A percentile compares a stretch with the other conserved stretches of the same genome.
Conservation (phyloP, 1,140 invertebrate genomes). For the Battus philenor region DNA sequence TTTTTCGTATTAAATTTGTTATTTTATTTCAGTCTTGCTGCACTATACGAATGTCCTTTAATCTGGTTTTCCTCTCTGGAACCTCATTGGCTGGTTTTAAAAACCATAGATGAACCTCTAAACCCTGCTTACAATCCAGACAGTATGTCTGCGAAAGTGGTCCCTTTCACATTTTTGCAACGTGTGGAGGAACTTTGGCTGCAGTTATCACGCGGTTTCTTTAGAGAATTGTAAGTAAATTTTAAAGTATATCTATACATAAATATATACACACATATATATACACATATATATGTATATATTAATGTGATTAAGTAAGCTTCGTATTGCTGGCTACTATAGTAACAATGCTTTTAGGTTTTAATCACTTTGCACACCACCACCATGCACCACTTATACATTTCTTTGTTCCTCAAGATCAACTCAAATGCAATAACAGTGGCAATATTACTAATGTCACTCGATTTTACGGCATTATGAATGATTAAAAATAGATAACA, state of each 20-base stretch:
- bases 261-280: no score
- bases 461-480: no score
- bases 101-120: conserved; percentile 21
- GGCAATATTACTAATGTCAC: no score
- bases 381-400: background rate
- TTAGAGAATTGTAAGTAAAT: conserved; percentile 3
- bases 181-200: conserved; percentile 20
- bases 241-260: background rate
- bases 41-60: conserved; percentile 18
- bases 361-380: no score
- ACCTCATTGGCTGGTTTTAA: conserved; percentile 20
- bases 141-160: background rate
- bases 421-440: background rate
- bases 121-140: conserved; percentile 25
- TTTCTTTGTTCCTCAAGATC: no score
- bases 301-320: background rate
- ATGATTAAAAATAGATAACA: no score
- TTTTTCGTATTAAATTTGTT: no score
- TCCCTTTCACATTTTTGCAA: conserved; percentile 20
- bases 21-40: conserved; percentile 13
- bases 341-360: no score
- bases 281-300: background rate
- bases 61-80: conserved; percentile 19
- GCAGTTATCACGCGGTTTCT: background rate
- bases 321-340: background rate